Evolutionary conservation across 2,888 invertebrate species (phyloP), one percentile per base, ranked within the genome.

Genomic region (Drosophila austrosaltans): DNA sequence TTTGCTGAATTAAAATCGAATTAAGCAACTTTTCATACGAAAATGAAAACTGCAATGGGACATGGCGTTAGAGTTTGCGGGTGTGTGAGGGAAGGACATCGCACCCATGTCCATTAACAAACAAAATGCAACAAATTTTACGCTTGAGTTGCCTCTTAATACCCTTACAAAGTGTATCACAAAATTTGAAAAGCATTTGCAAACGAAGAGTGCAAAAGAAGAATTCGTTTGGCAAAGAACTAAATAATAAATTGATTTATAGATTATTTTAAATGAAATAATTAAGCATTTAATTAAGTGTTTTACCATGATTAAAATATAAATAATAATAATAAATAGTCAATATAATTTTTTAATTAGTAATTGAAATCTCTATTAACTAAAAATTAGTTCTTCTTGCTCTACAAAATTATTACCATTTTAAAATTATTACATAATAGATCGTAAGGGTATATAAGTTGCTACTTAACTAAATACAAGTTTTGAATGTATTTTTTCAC

Each of bases 1-100:
- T 20, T 40, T 58, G 8, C 54, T 64, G 62, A 80, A 81, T 83
- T 78, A 77, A 83, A 83, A 80, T 66, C 72, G 78, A 81, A 82
- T 82, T 83, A 78, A 78, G 81, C 66, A 71, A 80, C 71, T 78
- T 56, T 78, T 66, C 63, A 36, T 54, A 42, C 42, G 61, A 53
- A 60, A 67, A 20, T 63, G 58, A 64, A 48, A 75, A 30, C 69
- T 61, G 60, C 53, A 54, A 63, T 57, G 57, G 65, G 59, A 63
- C 39, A 63, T 53, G 28, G 22, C 54, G 53, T 40, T 20, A 32
- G 63, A 62, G 62, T 20, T 16, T 56, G 2, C 66, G 42, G 62
- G 54, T 56, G 59, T 56, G 59, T 66, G 54, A 53, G 54, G 58
- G 25, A 61, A 56, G 62, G 80, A 77, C 69, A 48, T 25, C 16